Evolutionary conservation across 2,113 vertebrate genomes (phyloP).

Genomic region (Elanoides forficatus): DNA sequence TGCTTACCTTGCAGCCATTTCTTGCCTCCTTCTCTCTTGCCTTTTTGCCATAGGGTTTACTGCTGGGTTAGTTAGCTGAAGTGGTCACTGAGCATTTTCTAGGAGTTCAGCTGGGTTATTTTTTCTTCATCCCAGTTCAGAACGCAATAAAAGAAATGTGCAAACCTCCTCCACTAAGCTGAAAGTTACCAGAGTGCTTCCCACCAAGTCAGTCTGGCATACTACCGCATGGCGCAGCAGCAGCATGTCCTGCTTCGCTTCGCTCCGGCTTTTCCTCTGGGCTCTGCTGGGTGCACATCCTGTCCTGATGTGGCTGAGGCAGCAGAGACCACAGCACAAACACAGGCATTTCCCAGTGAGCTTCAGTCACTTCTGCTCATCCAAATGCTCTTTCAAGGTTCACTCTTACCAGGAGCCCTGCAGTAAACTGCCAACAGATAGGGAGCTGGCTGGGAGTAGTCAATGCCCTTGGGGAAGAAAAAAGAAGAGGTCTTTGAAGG

Average conservation of each 20-base stretch:
- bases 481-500: background rate
- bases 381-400: background rate
- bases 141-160: background rate
- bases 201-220: background rate
- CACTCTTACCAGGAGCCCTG: background rate
- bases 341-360: background rate
- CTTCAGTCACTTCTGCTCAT: background rate
- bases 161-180: background rate
- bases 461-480: background rate
- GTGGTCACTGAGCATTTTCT: background rate
- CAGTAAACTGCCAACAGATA: background rate
- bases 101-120: background rate
- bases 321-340: background rate
- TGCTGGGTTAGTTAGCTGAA: background rate
- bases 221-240: accelerated
- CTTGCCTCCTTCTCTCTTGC: background rate
- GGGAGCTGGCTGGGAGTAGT: background rate
- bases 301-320: background rate
- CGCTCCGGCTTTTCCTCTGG: background rate
- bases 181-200: background rate
- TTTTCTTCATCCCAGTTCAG: background rate
- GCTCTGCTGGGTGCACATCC: background rate
- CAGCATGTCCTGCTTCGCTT: background rate
- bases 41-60: background rate
- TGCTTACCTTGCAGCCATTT: background rate